Conservation (phyloP, 2,888 invertebrate genomes). For the Flabesymbios commensalis region DNA sequence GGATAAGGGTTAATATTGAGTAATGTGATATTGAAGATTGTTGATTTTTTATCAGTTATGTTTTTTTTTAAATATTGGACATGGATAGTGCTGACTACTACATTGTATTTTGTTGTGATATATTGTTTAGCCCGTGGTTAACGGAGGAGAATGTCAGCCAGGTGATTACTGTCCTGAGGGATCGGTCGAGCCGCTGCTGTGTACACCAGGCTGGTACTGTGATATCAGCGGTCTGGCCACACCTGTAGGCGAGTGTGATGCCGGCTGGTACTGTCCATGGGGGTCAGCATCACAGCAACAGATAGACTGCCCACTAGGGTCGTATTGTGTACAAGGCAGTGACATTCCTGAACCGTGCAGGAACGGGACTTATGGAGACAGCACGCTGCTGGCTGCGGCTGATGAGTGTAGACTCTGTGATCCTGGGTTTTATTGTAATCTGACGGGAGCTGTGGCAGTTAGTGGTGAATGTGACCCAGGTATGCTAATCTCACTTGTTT, state of each 20-base stretch:
- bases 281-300: conserved; percentile 45
- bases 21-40: no score
- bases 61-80: no score
- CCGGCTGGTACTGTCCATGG: conserved; percentile 51
- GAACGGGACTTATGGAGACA: conserved; percentile 53
- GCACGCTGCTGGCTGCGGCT: conserved; percentile 22
- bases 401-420: conserved; percentile 50
- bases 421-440: conserved; percentile 53
- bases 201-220: conserved; percentile 46
- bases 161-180: conserved; percentile 55
- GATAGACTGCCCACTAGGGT: conserved; percentile 37
- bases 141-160: conserved; percentile 52
- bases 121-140: no score
- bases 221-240: conserved; percentile 41
- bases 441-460: conserved; percentile 34
- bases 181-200: conserved; percentile 44
- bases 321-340: conserved; percentile 46
- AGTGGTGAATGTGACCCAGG: conserved; percentile 49
- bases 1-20: no score
- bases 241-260: conserved; percentile 51
- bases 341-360: conserved; percentile 41
- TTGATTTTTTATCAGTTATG: no score
- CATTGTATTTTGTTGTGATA: no score
- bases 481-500: conserved; percentile 15
- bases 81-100: no score